Evolutionary conservation across 2,888 invertebrate genomes (phyloP).

Genomic region (Rhyacophila evoluta): DNA sequence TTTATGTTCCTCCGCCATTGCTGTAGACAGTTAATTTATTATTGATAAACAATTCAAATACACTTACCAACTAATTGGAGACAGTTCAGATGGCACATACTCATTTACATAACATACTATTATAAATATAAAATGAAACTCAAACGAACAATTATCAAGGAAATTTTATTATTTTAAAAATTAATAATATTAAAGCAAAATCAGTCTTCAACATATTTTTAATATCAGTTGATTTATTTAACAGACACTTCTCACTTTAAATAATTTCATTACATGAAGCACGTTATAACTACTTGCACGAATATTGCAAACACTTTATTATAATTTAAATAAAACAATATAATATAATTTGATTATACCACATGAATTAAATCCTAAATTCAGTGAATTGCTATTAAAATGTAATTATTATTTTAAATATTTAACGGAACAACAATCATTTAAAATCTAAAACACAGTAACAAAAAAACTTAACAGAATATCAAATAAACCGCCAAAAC

Average conservation of each 20-base stretch:
- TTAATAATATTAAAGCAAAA: constrained; percentile 16
- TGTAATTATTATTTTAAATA: background rate
- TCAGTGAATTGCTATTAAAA: background rate
- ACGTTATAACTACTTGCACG: background rate
- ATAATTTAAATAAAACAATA: background rate
- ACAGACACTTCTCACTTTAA: background rate
- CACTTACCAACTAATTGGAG: background rate
- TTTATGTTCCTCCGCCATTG: too few relatives aligned
- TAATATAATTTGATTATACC: background rate
- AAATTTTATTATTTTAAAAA: too few relatives aligned
- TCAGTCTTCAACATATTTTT: background rate
- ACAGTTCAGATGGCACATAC: background rate
- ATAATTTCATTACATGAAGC: background rate
- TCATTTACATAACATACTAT: too few relatives aligned
- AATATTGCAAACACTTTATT: background rate
- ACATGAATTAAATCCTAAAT: too few relatives aligned
- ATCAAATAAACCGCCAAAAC: constrained; percentile 34
- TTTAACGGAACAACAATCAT: background rate
- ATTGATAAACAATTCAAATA: background rate
- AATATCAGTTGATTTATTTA: background rate
- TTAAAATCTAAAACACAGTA: background rate
- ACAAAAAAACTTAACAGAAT: constrained; percentile 4
- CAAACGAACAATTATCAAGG: too few relatives aligned
- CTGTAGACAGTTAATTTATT: too few relatives aligned
- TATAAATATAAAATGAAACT: too few relatives aligned